phyloP scores from a whole-genome alignment of 2,113 vertebrate species.

The Bungarus multicinctus region DNA sequence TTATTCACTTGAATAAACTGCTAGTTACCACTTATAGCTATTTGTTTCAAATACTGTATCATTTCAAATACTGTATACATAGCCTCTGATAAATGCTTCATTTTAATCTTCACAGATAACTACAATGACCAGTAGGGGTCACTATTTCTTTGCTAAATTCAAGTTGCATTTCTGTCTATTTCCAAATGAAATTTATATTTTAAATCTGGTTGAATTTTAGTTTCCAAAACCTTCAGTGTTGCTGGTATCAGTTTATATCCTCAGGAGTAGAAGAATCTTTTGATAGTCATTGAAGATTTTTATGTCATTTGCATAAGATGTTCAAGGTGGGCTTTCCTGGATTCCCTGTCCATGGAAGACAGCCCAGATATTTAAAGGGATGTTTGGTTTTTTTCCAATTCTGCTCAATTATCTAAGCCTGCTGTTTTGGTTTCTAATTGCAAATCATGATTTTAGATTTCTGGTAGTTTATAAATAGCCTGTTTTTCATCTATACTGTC shows the following conservation, averaged over 20 bases:
- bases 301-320: not conserved
- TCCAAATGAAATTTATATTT: slow-evolving; percentile 17
- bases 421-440: not conserved
- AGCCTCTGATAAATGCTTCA: not conserved
- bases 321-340: not conserved
- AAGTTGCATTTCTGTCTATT: not conserved
- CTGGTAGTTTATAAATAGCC: not conserved
- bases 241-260: not conserved
- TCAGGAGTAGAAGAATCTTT: not conserved
- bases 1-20: slow-evolving; percentile 8
- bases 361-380: not conserved
- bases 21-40: slow-evolving; percentile 30
- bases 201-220: not conserved
- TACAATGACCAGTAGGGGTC: slow-evolving; percentile 82
- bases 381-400: not conserved
- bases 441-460: not conserved
- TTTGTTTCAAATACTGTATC: slow-evolving; percentile 28
- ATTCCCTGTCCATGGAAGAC: not conserved
- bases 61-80: not conserved
- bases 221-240: not conserved
- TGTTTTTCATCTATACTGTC: not conserved
- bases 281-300: not conserved
- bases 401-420: not conserved
- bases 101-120: slow-evolving; percentile 14
- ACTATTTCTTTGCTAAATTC: slow-evolving; percentile 74